Base-by-base conservation (phyloP, 2,888 invertebrate species). In the Lasiommata megera region DNA sequence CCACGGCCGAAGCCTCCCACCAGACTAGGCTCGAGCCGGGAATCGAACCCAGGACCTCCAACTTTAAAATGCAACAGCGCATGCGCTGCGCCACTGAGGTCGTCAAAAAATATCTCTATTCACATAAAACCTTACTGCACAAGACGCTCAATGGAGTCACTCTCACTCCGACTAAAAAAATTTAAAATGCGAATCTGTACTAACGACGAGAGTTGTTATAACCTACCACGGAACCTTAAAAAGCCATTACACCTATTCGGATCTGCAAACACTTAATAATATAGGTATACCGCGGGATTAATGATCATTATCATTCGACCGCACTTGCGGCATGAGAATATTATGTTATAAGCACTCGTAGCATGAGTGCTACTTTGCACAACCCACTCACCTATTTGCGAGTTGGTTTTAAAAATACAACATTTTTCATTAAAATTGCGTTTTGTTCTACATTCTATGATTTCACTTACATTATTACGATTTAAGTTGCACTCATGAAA, bases 241-340 rank as follows among this genome's bases (percentile, higher is more conserved):
- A 17, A 17, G 17, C 17, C 9, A 40, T 40, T 40, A 40, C 17
- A 7, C 17, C 5, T 18, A 36, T 18, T 11, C 12, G 6, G 12
- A 31, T 11, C 34, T 47, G 47, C n/a, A 47, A 31, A 34, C 47
- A 47, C 47, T 47, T 34, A 23, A 34, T 17, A 34, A 6, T 14
- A 14, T 37, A 37, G 37, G n/a, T 23, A 47, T 47, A 17, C 47
- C 11, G 17, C 46, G 12, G 47, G 34, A 47, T 31, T 51, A 51
- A 51, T 51, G 50, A 38, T 51, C 50, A 51, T 51, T 51, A 51
- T 51, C 50, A 14, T 38, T 38, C 38, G 28, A 16, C 50, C 50
- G 50, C 23, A 23, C 50, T 51, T 17, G 44, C 16, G 9, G 48
- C 34, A 51, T 12, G 38, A 51, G 50, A 51, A 29, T 28, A 38